A percentile compares a stretch with the other conserved stretches of the same genome.
These are phyloP conservation scores for Sparidentex hasta DNA, from an alignment of 2,797 vertebrate genomes.

Conservation along the genomic window DNA sequence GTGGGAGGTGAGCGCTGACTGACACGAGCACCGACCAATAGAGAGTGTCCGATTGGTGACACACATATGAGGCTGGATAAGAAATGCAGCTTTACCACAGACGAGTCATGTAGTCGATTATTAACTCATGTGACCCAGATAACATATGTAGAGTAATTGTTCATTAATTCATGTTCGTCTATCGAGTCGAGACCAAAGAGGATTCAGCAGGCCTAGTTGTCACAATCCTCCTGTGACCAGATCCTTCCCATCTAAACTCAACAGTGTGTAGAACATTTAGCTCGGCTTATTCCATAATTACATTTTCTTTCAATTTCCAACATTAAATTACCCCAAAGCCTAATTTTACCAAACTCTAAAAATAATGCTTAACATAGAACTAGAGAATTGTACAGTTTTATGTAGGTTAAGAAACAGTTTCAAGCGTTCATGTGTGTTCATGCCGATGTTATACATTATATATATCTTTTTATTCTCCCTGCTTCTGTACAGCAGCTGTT, in stretches of 20 bases:
- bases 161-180: slow-evolving; percentile 61
- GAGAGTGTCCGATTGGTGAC: slow-evolving; percentile 7
- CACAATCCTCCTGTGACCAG: slow-evolving; percentile 37
- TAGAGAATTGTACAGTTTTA: background rate
- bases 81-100: slow-evolving; percentile 1
- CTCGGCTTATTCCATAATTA: slow-evolving; percentile 21
- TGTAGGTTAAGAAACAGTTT: background rate
- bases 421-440: background rate
- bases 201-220: slow-evolving; percentile 42
- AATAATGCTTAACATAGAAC: background rate
- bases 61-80: slow-evolving; percentile 16
- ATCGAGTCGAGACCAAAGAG: slow-evolving; percentile 32
- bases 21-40: slow-evolving; percentile 14
- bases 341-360: background rate
- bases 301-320: slow-evolving; percentile 2
- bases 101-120: slow-evolving; percentile 27
- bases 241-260: slow-evolving; percentile 27
- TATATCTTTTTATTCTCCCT: background rate
- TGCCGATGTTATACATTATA: background rate
- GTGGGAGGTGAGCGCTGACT: slow-evolving; percentile 87
- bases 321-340: background rate
- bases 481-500: background rate
- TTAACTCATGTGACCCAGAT: slow-evolving; percentile 62
- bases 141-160: slow-evolving; percentile 53
- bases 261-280: slow-evolving; percentile 27